phyloP scores from a whole-genome alignment of 1,140 invertebrate species.

The Panulirus ornatus region DNA sequence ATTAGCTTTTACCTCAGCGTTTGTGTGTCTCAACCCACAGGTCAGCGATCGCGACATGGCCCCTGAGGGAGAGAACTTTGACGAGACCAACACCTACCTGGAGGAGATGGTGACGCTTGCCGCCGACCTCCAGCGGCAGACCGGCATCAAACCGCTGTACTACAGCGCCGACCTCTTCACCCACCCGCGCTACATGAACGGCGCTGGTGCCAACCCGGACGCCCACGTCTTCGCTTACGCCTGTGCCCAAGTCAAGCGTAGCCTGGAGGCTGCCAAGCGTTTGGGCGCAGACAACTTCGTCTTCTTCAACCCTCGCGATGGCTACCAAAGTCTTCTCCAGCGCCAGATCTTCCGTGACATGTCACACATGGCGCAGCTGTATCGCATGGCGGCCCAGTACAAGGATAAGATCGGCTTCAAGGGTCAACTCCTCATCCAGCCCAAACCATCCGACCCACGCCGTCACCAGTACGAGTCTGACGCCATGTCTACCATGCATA shows the following conservation, averaged over 20 bases:
- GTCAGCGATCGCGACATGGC: constrained; percentile 68
- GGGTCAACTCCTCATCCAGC: constrained; percentile 74
- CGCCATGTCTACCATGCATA: constrained; percentile 63
- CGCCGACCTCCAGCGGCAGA: constrained; percentile 70
- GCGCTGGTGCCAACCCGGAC: constrained; percentile 72
- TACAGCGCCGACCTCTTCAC: constrained; percentile 72
- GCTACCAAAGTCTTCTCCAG: constrained; percentile 73
- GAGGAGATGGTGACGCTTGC: constrained; percentile 66
- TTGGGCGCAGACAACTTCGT: constrained; percentile 74
- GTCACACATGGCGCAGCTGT: constrained; percentile 74
- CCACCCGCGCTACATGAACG: constrained; percentile 74
- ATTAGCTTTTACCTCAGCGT: too few relatives aligned
- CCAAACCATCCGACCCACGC: constrained; percentile 69
- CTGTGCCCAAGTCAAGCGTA: constrained; percentile 70
- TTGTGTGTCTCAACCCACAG: neutral
- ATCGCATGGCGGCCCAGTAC: constrained; percentile 74
- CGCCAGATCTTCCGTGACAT: constrained; percentile 70
- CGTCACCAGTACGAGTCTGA: constrained; percentile 74
- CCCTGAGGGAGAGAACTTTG: constrained; percentile 55
- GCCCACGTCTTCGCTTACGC: constrained; percentile 74
- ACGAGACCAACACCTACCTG: constrained; percentile 53
- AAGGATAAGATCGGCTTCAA: constrained; percentile 74
- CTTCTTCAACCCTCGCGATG: constrained; percentile 74
- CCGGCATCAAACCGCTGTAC: constrained; percentile 58
- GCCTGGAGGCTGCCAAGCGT: constrained; percentile 68